Evolutionary conservation across 2,888 invertebrate genomes (phyloP).

Genomic region (Iphiclides podalirius): DNA sequence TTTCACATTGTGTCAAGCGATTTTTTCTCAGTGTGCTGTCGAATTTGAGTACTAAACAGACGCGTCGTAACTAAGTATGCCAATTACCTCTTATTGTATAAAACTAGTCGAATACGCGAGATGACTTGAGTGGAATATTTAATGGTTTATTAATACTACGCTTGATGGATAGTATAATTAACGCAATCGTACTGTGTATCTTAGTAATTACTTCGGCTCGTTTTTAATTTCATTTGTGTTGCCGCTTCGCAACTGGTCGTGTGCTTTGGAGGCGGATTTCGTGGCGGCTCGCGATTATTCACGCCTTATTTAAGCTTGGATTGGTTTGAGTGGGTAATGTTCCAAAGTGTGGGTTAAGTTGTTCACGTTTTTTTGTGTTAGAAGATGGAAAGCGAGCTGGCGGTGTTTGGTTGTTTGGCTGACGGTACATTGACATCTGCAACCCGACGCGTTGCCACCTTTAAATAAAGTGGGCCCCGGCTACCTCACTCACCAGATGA

Average conservation of each 20-base stretch:
- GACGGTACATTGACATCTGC: too few species aligned
- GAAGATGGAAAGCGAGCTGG: too few species aligned
- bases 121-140: constrained; percentile 15
- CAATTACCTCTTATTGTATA: constrained; percentile 19
- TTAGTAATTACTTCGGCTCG: constrained; percentile 34
- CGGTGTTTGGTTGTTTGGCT: too few species aligned
- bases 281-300: constrained; percentile 60
- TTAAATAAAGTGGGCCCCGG: too few species aligned
- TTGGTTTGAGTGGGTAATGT: neutral
- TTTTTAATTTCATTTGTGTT: constrained; percentile 23
- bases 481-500: too few species aligned
- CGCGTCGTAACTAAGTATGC: constrained; percentile 7
- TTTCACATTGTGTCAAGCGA: neutral
- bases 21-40: constrained; percentile 9
- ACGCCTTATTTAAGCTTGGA: constrained; percentile 43
- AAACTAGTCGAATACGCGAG: neutral
- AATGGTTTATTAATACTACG: constrained; percentile 18
- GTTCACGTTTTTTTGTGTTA: too few species aligned
- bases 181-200: constrained; percentile 19
- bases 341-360: too few species aligned
- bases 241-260: constrained; percentile 23
- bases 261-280: constrained; percentile 46
- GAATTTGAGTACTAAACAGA: constrained; percentile 9
- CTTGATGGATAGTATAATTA: constrained; percentile 21
- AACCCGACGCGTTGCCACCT: too few species aligned